phyloP scores from a whole-genome alignment of 2,797 vertebrate species.

The Enteromius radiatus region DNA sequence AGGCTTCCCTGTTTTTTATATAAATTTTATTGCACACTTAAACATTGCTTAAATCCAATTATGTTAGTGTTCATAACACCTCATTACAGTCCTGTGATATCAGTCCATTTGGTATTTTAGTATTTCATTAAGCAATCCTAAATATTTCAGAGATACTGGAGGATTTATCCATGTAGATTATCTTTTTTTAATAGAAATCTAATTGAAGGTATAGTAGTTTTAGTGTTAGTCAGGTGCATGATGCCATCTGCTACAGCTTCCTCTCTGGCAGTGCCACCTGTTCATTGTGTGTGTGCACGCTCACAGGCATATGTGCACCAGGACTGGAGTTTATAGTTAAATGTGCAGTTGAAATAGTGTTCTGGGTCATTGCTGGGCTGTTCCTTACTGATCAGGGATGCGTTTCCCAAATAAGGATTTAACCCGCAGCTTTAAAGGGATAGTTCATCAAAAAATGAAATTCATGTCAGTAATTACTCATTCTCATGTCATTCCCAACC shows the following conservation, averaged over 20 bases:
- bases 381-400: neutral
- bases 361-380: neutral
- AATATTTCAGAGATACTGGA: neutral
- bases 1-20: too few relatives aligned
- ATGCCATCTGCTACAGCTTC: constrained; percentile 41
- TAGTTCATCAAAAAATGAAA: too few relatives aligned
- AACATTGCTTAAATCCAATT: neutral
- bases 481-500: too few relatives aligned
- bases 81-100: neutral
- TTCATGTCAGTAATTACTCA: too few relatives aligned
- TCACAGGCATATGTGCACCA: neutral
- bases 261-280: constrained; percentile 46
- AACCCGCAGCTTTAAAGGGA: neutral
- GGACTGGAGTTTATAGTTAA: constrained; percentile 1
- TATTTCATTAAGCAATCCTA: neutral
- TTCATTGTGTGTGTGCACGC: neutral
- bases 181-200: constrained; percentile 29
- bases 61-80: neutral
- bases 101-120: neutral
- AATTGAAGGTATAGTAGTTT: constrained; percentile 40
- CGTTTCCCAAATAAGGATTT: neutral
- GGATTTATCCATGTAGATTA: constrained; percentile 23
- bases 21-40: neutral
- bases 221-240: constrained; percentile 26
- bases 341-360: neutral